Conservation (phyloP, 2,113 vertebrate species). For the Collichthys lucidus region DNA sequence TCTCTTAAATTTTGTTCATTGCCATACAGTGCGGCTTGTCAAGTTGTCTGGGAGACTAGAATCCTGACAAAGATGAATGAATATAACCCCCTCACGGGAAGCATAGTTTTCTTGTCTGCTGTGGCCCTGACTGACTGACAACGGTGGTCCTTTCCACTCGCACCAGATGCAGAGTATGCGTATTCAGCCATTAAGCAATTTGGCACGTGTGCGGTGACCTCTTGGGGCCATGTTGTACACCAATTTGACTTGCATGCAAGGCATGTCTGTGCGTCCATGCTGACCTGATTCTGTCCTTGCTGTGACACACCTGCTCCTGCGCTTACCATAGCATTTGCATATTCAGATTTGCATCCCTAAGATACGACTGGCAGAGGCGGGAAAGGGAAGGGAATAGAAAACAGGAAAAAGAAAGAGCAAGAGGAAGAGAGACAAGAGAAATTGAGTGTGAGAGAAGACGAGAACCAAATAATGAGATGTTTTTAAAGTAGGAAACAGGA, state of each 20-base stretch:
- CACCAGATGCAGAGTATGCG: slow-evolving; percentile 3
- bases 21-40: slow-evolving; percentile 26
- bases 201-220: slow-evolving; percentile 54
- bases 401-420: slow-evolving; percentile 15
- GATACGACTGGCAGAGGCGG: slow-evolving; percentile 38
- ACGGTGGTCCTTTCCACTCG: slow-evolving; percentile 26
- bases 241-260: slow-evolving; percentile 78
- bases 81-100: background rate
- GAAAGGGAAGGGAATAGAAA: background rate
- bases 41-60: slow-evolving; percentile 18
- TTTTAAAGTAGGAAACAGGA: slow-evolving; percentile 12
- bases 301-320: slow-evolving; percentile 79
- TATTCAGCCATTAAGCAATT: slow-evolving; percentile 45
- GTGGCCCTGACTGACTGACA: slow-evolving; percentile 43
- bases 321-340: slow-evolving; percentile 79
- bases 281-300: slow-evolving; percentile 83
- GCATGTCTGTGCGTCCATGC: slow-evolving; percentile 56
- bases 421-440: slow-evolving; percentile 1
- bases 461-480: slow-evolving; percentile 13
- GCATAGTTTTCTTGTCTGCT: background rate
- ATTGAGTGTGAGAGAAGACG: background rate
- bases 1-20: slow-evolving; percentile 47
- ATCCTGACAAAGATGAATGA: slow-evolving; percentile 66
- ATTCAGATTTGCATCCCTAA: slow-evolving; percentile 77
- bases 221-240: slow-evolving; percentile 66